phyloP scores from a whole-genome alignment of 2,797 vertebrate species.

The Diplodus sargus region DNA sequence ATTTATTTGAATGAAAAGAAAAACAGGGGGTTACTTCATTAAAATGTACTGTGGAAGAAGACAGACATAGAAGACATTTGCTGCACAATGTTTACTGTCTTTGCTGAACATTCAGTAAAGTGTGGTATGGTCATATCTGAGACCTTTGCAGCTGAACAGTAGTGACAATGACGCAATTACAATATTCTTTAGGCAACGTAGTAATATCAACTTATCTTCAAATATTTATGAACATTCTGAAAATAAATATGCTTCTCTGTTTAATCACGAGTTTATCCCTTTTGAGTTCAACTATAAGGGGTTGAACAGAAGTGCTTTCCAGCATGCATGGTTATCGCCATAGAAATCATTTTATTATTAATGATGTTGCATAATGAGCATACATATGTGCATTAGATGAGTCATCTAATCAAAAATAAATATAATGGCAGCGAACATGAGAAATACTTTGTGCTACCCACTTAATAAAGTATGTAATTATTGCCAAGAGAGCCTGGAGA shows the following conservation, averaged over 20 bases:
- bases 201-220: background rate
- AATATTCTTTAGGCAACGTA: background rate
- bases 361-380: background rate
- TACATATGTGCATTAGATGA: background rate
- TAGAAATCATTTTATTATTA: background rate
- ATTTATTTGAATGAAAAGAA: constrained; percentile 6
- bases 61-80: background rate
- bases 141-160: background rate
- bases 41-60: background rate
- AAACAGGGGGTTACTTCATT: background rate
- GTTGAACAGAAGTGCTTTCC: background rate
- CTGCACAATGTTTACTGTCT: constrained; percentile 2
- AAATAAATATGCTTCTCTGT: background rate
- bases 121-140: background rate
- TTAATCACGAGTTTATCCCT: background rate
- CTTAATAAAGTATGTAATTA: background rate
- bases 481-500: background rate
- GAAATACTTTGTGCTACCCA: background rate
- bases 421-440: background rate
- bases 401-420: background rate
- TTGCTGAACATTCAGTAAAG: constrained; percentile 2
- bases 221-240: background rate
- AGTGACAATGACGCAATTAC: background rate
- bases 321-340: background rate
- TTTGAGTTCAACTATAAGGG: background rate